These are phyloP conservation scores for Phortica okadai DNA, from an alignment of 2,888 invertebrate species.

Conservation along the genomic window DNA sequence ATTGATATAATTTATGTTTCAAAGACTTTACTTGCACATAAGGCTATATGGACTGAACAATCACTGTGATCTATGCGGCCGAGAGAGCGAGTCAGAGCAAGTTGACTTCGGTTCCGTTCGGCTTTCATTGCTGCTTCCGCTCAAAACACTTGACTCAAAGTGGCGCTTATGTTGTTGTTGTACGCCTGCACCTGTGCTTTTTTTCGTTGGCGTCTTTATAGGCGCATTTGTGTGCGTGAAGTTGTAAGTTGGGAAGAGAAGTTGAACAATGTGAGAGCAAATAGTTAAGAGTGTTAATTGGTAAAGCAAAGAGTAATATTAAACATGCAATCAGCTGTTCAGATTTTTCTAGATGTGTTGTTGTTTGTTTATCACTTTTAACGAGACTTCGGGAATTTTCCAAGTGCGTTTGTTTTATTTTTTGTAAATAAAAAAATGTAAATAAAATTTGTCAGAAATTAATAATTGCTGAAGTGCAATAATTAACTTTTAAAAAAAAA, in stretches of 20 bases:
- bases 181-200: conserved; percentile 25
- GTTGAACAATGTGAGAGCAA: not conserved
- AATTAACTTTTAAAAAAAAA: no score
- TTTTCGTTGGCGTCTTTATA: not conserved
- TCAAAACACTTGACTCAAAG: conserved; percentile 24
- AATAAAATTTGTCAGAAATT: no score
- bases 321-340: not conserved
- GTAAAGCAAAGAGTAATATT: not conserved
- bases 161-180: conserved; percentile 49
- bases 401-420: not conserved
- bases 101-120: conserved; percentile 46
- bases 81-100: no score
- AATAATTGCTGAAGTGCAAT: no score
- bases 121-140: conserved; percentile 9
- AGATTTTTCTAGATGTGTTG: not conserved
- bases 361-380: conserved; percentile 5
- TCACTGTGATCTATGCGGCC: no score
- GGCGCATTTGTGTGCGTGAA: not conserved
- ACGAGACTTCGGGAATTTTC: no score
- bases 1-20: no score
- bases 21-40: no score
- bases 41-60: no score
- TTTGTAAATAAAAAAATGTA: not conserved
- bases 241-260: not conserved
- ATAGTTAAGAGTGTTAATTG: not conserved